Conservation (phyloP, 2,888 invertebrate genomes). For the Gnatocerus cornutus region DNA sequence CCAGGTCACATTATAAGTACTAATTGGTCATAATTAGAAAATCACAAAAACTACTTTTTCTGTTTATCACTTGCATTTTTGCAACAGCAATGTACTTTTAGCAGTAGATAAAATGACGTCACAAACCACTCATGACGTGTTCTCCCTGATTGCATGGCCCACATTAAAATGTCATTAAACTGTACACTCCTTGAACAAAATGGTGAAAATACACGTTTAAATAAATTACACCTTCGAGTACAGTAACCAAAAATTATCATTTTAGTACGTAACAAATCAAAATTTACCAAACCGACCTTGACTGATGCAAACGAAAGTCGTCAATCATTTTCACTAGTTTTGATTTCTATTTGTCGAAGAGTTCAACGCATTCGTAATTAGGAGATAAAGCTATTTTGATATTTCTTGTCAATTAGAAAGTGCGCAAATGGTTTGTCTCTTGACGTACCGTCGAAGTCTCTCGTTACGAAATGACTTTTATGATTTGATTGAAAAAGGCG, state of each 20-base stretch:
- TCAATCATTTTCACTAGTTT: slow-evolving; percentile 26
- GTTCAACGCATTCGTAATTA: slow-evolving; percentile 41
- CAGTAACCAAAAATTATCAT: neutral
- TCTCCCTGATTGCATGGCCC: slow-evolving; percentile 1
- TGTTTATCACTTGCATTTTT: too few relatives aligned
- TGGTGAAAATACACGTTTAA: slow-evolving; percentile 25
- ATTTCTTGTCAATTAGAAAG: slow-evolving; percentile 32
- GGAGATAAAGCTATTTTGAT: slow-evolving; percentile 35
- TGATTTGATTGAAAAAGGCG: slow-evolving; percentile 18
- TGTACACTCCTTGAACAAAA: slow-evolving; percentile 15
- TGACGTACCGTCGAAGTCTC: slow-evolving; percentile 30
- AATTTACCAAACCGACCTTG: slow-evolving; percentile 22
- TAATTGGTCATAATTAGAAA: too few relatives aligned
- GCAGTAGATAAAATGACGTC: neutral
- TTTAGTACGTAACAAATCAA: neutral
- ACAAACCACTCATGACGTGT: neutral
- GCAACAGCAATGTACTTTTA: neutral
- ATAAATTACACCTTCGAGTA: slow-evolving; percentile 7
- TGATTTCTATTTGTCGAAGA: slow-evolving; percentile 40
- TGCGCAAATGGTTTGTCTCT: slow-evolving; percentile 26
- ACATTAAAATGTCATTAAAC: slow-evolving; percentile 29
- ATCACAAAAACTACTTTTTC: too few relatives aligned
- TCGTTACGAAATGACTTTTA: slow-evolving; percentile 11
- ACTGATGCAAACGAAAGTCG: slow-evolving; percentile 24
- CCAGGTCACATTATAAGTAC: too few relatives aligned